Base-by-base conservation (phyloP, 2,797 vertebrate genomes). In the Erpetoichthys calabaricus region DNA sequence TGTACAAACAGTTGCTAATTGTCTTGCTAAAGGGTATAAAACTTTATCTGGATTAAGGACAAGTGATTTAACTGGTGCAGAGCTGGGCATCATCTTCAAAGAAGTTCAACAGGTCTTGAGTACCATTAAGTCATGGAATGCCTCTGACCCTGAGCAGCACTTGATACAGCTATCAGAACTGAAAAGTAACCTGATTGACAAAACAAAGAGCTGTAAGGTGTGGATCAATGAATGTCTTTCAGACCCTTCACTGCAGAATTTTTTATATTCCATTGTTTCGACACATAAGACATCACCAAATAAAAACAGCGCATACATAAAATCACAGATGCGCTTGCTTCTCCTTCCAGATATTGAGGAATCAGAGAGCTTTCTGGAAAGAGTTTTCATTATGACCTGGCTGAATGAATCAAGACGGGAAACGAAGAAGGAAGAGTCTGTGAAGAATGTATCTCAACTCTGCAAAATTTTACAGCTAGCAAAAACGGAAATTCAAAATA, bases 21-120 rank as follows among this genome's bases (percentile, higher is more conserved):
- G 10, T 47, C 65, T 83, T n/a, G 66, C 52, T 57, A 42, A 56
- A 0, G 53, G 0, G 0, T 81, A 81, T 1, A 53, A 50, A 54
- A 45, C 2, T 0, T 51, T 82, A 25, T 75, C 55, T 0, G 58
- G 53, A 0, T 8, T 51, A 1, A 2, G 44, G 0, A 0, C 43
- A 0, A 25, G 54, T 8, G 56, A 8, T 2, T 7, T 51, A 5
- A 42, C 60, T 55, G 65, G 71, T 3, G 70, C n/a, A n/a, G n/a
- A n/a, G n/a, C n/a, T n/a, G n/a, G n/a, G n/a, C n/a, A n/a, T n/a
- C n/a, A 47, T 45, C 7, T 10, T 45, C 5, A 45, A 10, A 45
- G 3, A 57, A 42, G 56, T 45, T 47, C 4, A 57, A 42, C 7
- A 6, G 10, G 5, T 57, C 9, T 45, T 57, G 10, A 42, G 46